Percentiles rank a stretch among this genome's conserved stretches.
Evolutionary conservation across 2,113 vertebrate species (phyloP).

Genomic region (Raja brachyura): DNA sequence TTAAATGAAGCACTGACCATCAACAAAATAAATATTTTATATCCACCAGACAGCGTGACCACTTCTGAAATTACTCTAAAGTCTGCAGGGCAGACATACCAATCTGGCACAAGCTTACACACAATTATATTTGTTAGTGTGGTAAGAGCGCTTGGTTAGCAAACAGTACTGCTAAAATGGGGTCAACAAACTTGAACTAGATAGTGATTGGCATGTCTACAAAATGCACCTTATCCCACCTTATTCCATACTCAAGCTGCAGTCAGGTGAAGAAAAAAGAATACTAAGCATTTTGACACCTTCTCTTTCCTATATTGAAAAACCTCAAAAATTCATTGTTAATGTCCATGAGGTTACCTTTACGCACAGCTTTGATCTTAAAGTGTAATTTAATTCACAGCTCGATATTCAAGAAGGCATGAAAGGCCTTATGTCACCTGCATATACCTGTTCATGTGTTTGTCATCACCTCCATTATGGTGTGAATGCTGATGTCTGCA

Average conservation of each 20-base stretch:
- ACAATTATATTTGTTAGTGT: neutral
- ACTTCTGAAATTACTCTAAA: neutral
- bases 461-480: slow-evolving; percentile 13
- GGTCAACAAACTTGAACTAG: neutral
- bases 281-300: neutral
- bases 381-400: neutral
- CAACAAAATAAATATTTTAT: neutral
- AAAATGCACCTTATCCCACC: neutral
- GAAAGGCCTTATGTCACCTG: neutral
- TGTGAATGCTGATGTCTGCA: neutral
- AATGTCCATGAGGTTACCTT: neutral
- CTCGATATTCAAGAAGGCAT: neutral
- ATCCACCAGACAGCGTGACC: neutral
- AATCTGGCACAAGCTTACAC: neutral
- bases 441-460: neutral
- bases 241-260: neutral
- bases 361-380: neutral
- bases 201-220: neutral
- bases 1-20: neutral
- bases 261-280: neutral
- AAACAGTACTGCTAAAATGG: neutral
- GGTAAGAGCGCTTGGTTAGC: neutral
- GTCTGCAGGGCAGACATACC: neutral
- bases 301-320: neutral
- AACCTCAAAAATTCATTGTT: neutral